phyloP scores from a whole-genome alignment of 2,113 vertebrate genomes.

The Irena cyanogastra region DNA sequence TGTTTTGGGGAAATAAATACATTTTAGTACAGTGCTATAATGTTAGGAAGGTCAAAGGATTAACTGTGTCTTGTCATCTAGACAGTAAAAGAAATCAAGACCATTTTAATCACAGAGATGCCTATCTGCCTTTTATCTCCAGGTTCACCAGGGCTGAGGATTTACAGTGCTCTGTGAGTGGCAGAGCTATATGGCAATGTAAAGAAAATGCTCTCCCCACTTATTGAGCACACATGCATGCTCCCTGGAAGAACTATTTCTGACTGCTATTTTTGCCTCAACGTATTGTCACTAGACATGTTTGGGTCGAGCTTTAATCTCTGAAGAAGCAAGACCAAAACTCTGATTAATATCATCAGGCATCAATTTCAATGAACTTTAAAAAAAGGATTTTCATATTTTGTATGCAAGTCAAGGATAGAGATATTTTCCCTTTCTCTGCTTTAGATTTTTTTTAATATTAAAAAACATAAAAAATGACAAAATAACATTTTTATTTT shows the following conservation, averaged over 20 bases:
- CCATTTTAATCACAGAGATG: background rate
- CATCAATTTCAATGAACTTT: background rate
- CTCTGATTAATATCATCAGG: background rate
- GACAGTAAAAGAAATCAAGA: background rate
- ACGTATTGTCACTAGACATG: background rate
- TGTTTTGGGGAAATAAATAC: background rate
- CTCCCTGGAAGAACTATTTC: background rate
- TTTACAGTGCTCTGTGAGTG: background rate
- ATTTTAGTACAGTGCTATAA: background rate
- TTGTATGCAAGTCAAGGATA: background rate
- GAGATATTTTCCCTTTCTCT: background rate
- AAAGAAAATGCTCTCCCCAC: background rate
- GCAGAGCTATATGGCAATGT: background rate
- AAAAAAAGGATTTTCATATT: background rate
- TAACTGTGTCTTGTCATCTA: constrained; percentile 12
- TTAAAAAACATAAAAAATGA: background rate
- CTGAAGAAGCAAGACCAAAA: background rate
- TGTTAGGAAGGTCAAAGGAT: background rate
- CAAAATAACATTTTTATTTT: background rate
- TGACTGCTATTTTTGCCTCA: background rate
- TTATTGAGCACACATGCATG: background rate
- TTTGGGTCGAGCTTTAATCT: background rate
- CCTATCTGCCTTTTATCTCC: background rate
- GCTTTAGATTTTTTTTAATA: background rate
- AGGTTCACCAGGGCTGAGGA: background rate